phyloP scores from a whole-genome alignment of 2,888 invertebrate species.

The Tetragonula carbonaria region DNA sequence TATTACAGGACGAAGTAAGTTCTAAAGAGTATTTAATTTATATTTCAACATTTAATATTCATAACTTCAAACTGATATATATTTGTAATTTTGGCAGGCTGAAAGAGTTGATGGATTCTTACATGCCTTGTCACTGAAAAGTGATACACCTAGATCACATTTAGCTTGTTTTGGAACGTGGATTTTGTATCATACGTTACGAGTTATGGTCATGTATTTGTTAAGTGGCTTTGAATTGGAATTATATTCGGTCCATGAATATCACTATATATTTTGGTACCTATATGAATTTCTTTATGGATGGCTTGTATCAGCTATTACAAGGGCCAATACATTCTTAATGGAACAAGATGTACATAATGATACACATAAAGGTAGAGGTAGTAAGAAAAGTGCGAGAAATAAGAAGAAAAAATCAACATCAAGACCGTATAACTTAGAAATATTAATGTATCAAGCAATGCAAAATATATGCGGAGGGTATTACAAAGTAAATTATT shows the following conservation, averaged over 20 bases:
- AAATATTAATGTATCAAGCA: constrained; percentile 95
- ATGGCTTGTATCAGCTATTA: constrained; percentile 95
- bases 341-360: constrained; percentile 89
- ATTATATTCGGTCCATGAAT: constrained; percentile 97
- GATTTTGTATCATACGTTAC: constrained; percentile 96
- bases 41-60: constrained; percentile 9
- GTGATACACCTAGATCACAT: constrained; percentile 89
- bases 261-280: constrained; percentile 98
- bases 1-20: constrained; percentile 94
- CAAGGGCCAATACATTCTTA: constrained; percentile 94
- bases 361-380: constrained; percentile 82
- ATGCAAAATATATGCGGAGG: constrained; percentile 97
- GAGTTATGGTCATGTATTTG: constrained; percentile 96
- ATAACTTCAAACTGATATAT: constrained; percentile 4
- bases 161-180: constrained; percentile 96
- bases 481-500: constrained; percentile 91
- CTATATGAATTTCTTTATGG: constrained; percentile 97
- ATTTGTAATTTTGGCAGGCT: constrained; percentile 86
- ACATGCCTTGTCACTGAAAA: constrained; percentile 88
- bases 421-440: constrained; percentile 90
- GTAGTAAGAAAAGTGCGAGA: constrained; percentile 85
- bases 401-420: constrained; percentile 89
- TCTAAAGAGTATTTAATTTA: constrained; percentile 13
- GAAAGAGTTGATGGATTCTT: constrained; percentile 95
- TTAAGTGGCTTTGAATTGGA: constrained; percentile 98